Evolutionary conservation across 2,888 invertebrate genomes (phyloP), one percentile per base, ranked within the genome.

Genomic region (Agriopis marginaria): DNA sequence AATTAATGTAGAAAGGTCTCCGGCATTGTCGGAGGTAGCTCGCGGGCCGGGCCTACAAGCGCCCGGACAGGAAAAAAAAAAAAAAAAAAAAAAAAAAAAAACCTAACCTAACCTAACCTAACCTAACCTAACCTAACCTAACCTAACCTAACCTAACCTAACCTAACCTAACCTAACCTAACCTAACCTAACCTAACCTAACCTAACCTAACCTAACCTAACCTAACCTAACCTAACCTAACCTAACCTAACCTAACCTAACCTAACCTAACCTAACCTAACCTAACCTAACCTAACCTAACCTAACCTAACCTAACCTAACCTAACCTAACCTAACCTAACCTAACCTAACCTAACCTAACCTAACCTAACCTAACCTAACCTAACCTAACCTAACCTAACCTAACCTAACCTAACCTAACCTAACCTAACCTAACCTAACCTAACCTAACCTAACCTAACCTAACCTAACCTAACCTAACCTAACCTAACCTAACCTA

Each of bases 381-480:
- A 74, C 75, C 74, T 72, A 72, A 74, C 74, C 75, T 70, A 70
- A 72, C 75, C 73, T 70, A 72, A 71, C 75, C 72, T 72, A 44
- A 44, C 44, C 44, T 44, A 72, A 73, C 73, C 73, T 73, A 70
- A 74, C 74, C 74, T 74, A 72, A 74, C 74, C 73, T 74, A 70
- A 72, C 70, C 68, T 72, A 73, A 72, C 74, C 73, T 72, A 72
- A 73, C 74, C 74, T 74, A 73, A 73, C 74, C 71, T 73, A 72
- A 74, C 75, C 75, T 74, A 72, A 74, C 75, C 75, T 72, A 72
- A 76, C 74, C 74, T 75, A 71, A 72, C 74, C 72, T 73, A 70
- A 73, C 71, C 70, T 75, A 70, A 71, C 73, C 75, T 73, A 72
- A 75, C 75, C 73, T 73, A 71, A 75, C 72, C 73, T 73, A 71